Evolutionary conservation across 2,797 vertebrate genomes (phyloP), one percentile per base, ranked within the genome.

Genomic region (Macropodus opercularis): DNA sequence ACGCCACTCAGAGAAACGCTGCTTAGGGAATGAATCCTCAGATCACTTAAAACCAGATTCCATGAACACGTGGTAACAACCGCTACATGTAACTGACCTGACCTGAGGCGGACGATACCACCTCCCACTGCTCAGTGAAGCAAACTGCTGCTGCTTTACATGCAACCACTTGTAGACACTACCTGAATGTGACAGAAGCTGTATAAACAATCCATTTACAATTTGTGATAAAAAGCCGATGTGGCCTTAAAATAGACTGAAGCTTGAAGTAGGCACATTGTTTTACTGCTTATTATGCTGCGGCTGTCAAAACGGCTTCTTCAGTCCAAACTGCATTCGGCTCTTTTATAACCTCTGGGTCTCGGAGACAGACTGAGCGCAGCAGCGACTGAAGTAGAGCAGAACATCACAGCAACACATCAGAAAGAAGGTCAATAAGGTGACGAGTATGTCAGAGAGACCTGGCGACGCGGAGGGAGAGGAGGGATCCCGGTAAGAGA

Each of bases 241-340:
- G 36, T 34, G 26, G 26, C 49, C 18, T 27, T 57, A 29, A 39
- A 59, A 40, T 59, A 34, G 42, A 31, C 48, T 34, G 61, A 40
- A 23, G 57, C 41, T 44, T 11, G 14, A 57, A 46, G 22, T 46
- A 22, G n/a, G 11, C 32, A 21, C 35, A 12, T 42, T 52, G 39
- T 52, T 58, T 48, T 26, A 17, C 56, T 64, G 48, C 59, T 63
- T 72, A 50, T 74, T 75, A 72, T 70, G 40, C 66, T 72, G 70
- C 52, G 63, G 59, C 54, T 63, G 53, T 75, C 74, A 72, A 55
- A 67, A 36, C 44, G 46, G 51, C 47, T 47, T 50, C 61, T 42
- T 62, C 34, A 43, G 41, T 42, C 62, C 52, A 65, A 62, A 70
- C 43, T 46, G 44, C 18, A 62, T 65, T 59, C n/a, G 50, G 21